Conservation (phyloP, 2,888 invertebrate species). For the Orchesellides sinensis region DNA sequence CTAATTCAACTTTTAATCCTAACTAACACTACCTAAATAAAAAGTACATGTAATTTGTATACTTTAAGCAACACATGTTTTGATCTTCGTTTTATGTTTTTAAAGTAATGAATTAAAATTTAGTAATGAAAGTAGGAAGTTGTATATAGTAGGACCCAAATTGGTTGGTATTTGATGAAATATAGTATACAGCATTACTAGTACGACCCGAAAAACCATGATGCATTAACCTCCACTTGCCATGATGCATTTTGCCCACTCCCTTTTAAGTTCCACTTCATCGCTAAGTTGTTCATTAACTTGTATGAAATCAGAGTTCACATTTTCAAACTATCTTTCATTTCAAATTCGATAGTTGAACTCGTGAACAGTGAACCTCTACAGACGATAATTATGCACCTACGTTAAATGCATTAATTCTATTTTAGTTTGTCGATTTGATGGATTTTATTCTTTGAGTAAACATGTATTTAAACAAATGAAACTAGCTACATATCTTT, state of each 20-base stretch:
- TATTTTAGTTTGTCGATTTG: not conserved
- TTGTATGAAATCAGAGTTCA: too few species aligned
- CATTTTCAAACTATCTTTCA: not conserved
- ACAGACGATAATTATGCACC: not conserved
- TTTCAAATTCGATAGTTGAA: not conserved
- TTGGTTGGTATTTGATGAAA: not conserved
- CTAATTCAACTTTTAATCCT: too few species aligned
- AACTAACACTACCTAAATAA: too few species aligned
- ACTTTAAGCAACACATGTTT: too few species aligned
- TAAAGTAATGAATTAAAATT: too few species aligned
- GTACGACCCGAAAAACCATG: slow-evolving; percentile 58
- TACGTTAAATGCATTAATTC: too few species aligned
- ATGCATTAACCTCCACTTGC: slow-evolving; percentile 61
- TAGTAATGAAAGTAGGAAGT: not conserved
- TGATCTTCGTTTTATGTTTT: too few species aligned
- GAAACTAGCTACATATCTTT: not conserved
- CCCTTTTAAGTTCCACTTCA: slow-evolving; percentile 60
- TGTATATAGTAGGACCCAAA: not conserved
- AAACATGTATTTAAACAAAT: not conserved
- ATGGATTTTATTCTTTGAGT: not conserved
- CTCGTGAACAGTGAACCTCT: not conserved
- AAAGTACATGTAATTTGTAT: too few species aligned
- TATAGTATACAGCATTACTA: not conserved
- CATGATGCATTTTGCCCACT: slow-evolving; percentile 48
- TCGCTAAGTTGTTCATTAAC: slow-evolving; percentile 19